Evolutionary conservation across 2,888 invertebrate species (phyloP).

Genomic region (Ecliptopera silaceata): DNA sequence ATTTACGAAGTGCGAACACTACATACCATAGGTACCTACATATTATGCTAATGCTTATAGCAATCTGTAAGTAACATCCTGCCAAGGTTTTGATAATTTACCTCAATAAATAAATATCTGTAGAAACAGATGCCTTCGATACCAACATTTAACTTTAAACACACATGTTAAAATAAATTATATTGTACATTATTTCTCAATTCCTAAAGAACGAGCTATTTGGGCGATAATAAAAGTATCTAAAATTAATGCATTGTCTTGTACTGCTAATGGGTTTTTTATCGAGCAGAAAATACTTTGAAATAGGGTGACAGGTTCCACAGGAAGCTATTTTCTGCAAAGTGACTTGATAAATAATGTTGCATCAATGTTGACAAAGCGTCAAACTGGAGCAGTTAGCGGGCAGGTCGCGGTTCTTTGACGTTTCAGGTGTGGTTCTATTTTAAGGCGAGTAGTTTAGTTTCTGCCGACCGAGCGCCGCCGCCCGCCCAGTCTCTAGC

Average conservation of each 20-base stretch:
- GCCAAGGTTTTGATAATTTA: conserved; percentile 16
- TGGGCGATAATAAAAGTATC: conserved; percentile 33
- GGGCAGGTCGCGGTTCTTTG: conserved; percentile 62
- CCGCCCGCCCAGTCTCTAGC: conserved; percentile 73
- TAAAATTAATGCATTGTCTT: conserved; percentile 36
- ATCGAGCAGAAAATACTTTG: conserved; percentile 10
- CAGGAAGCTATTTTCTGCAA: conserved; percentile 36
- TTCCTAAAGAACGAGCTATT: conserved; percentile 29
- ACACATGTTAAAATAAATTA: conserved; percentile 39
- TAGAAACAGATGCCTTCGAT: conserved; percentile 33
- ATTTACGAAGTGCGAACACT: background rate
- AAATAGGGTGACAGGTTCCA: conserved; percentile 12
- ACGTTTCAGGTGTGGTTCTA: conserved; percentile 77
- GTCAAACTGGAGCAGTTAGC: conserved; percentile 58
- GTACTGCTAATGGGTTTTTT: conserved; percentile 22
- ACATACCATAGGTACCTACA: conserved; percentile 8
- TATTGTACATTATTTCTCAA: conserved; percentile 26
- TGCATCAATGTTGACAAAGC: conserved; percentile 68
- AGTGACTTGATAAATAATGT: conserved; percentile 41
- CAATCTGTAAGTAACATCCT: conserved; percentile 8
- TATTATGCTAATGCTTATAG: conserved; percentile 7
- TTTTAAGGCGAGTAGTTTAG: conserved; percentile 62
- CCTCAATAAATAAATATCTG: conserved; percentile 17
- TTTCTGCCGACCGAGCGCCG: conserved; percentile 52
- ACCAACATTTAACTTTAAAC: conserved; percentile 25